A percentile compares a stretch with the other conserved stretches of the same genome.
Evolutionary conservation across 2,113 vertebrate genomes (phyloP).

Genomic region (Gopherus evgoodei): DNA sequence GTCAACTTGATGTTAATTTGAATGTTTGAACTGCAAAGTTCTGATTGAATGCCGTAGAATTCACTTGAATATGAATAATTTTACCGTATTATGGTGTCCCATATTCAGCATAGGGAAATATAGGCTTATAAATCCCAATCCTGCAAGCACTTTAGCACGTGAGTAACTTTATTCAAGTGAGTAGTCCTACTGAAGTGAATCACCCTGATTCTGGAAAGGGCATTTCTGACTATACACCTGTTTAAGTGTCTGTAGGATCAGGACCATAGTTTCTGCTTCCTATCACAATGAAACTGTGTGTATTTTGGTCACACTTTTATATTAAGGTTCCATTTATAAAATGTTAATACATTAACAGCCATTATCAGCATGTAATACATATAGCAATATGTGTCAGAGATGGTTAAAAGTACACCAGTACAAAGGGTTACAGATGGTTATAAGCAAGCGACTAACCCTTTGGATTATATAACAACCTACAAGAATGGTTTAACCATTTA

Average conservation of each 20-base stretch:
- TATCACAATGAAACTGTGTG: not conserved
- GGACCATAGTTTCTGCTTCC: not conserved
- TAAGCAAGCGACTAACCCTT: not conserved
- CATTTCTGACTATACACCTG: not conserved
- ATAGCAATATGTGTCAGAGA: not conserved
- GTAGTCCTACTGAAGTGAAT: slow-evolving; percentile 1
- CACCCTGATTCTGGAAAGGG: not conserved
- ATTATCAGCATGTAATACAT: not conserved
- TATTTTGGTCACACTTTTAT: not conserved
- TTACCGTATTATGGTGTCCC: no score
- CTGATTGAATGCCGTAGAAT: no score
- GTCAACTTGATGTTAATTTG: no score
- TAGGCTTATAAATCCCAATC: not conserved
- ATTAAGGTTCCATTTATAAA: not conserved
- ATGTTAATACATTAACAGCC: not conserved
- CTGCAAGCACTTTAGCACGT: not conserved
- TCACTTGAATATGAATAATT: no score
- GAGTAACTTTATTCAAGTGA: slow-evolving; percentile 15
- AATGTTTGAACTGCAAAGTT: no score
- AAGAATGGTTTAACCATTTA: not conserved
- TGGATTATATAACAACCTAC: not conserved
- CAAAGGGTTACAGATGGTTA: not conserved
- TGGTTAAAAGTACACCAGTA: not conserved
- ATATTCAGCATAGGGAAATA: no score
- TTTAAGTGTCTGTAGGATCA: not conserved